phyloP scores from a whole-genome alignment of 2,797 vertebrate genomes.

The Gila robusta region DNA sequence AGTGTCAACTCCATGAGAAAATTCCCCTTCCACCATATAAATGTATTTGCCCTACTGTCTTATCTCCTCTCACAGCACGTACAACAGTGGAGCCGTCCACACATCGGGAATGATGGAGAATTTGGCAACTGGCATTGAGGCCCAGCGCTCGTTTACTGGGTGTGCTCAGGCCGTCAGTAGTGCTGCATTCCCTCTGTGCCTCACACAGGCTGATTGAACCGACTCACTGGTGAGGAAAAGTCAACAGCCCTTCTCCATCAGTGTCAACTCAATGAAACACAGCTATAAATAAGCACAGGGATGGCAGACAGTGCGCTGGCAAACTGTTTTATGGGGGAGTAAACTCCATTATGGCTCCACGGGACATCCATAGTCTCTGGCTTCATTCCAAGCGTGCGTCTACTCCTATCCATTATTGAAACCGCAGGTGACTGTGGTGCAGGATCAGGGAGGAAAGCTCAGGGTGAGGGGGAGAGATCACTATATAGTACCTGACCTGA shows the following conservation, averaged over 20 bases:
- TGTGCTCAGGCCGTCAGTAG: slow-evolving; percentile 1
- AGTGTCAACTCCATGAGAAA: not conserved
- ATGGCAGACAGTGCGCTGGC: slow-evolving; percentile 48
- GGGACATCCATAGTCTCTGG: slow-evolving; percentile 46
- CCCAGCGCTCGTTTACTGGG: slow-evolving; percentile 2
- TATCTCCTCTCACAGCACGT: not conserved
- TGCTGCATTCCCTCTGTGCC: not conserved
- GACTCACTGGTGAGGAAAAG: slow-evolving; percentile 49
- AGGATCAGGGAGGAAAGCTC: slow-evolving; percentile 6
- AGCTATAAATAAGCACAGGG: slow-evolving; percentile 62
- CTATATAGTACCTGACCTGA: not conserved
- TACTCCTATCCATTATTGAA: slow-evolving; percentile 53
- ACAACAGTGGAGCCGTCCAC: not conserved
- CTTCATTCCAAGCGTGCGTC: slow-evolving; percentile 47
- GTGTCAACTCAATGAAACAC: slow-evolving; percentile 57
- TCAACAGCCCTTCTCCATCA: slow-evolving; percentile 62
- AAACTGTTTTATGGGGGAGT: slow-evolving; percentile 43
- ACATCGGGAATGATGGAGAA: not conserved
- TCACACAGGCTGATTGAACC: slow-evolving; percentile 42
- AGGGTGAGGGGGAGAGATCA: slow-evolving; percentile 30
- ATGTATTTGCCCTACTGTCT: not conserved
- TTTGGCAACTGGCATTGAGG: not conserved
- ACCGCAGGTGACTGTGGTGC: slow-evolving; percentile 34
- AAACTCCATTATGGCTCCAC: slow-evolving; percentile 52
- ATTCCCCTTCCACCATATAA: not conserved